phyloP scores from a whole-genome alignment of 1,140 invertebrate species.

The Nasonia giraulti region DNA sequence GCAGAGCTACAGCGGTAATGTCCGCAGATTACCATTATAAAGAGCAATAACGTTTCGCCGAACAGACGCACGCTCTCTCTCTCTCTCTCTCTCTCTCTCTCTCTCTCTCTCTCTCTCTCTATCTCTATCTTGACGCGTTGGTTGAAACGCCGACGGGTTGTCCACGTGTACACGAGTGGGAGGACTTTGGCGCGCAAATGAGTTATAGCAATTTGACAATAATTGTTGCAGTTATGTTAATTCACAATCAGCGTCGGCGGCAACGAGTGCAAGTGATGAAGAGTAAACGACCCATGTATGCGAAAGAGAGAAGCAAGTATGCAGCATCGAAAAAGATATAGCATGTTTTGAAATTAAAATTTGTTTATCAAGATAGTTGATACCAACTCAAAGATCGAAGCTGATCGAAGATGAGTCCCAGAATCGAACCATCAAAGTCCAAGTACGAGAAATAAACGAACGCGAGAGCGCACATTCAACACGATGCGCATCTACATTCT shows the following conservation, averaged over 20 bases:
- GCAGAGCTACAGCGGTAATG: not conserved
- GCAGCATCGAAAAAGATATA: too few relatives aligned
- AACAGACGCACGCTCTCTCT: not conserved
- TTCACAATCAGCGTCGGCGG: slow-evolving; percentile 70
- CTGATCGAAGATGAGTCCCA: too few relatives aligned
- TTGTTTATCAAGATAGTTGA: too few relatives aligned
- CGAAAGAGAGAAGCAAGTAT: too few relatives aligned
- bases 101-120: not conserved
- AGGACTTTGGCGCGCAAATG: slow-evolving; percentile 56
- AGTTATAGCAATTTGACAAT: slow-evolving; percentile 70
- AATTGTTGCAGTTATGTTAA: slow-evolving; percentile 73
- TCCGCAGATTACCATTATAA: slow-evolving; percentile 26
- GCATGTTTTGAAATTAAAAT: too few relatives aligned
- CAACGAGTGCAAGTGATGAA: too few relatives aligned
- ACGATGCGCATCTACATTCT: not conserved
- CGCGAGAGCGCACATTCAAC: not conserved
- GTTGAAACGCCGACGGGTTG: not conserved
- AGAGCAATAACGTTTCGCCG: slow-evolving; percentile 9
- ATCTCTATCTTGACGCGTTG: not conserved
- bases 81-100: too few relatives aligned
- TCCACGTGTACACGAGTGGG: slow-evolving; percentile 15
- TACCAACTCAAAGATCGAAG: too few relatives aligned
- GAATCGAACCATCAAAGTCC: not conserved
- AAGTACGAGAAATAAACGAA: not conserved
- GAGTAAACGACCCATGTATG: too few relatives aligned